Conservation (phyloP, 2,888 invertebrate species). For the Rotaria magnacalcarata region DNA sequence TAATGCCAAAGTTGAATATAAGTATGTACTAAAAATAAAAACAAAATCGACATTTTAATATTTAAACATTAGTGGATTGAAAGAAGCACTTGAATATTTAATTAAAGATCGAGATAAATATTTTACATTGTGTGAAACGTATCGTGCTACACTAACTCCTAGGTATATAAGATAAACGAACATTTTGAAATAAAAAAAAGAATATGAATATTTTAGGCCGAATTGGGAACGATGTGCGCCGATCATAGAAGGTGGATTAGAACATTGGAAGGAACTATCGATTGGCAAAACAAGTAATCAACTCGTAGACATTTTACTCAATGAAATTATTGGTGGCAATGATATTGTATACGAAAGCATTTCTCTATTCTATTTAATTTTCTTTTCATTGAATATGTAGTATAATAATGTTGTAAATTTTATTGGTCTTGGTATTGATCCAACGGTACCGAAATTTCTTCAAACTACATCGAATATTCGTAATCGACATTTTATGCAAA, state of each 20-base stretch:
- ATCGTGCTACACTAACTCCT: conserved; percentile 13
- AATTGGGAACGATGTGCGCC: conserved; percentile 17
- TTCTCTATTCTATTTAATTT: too few relatives aligned
- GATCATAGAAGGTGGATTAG: conserved; percentile 49
- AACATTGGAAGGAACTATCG: conserved; percentile 55
- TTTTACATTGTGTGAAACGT: background rate
- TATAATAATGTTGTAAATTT: conserved; percentile 4
- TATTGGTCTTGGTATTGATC: conserved; percentile 53
- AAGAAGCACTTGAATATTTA: background rate
- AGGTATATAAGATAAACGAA: background rate
- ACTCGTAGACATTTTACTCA: conserved; percentile 54
- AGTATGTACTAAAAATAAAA: background rate
- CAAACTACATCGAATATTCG: conserved; percentile 54
- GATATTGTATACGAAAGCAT: conserved; percentile 3
- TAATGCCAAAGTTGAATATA: conserved; percentile 9
- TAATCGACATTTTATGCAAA: conserved; percentile 55
- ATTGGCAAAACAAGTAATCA: conserved; percentile 55
- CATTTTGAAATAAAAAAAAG: background rate
- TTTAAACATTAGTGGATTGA: background rate
- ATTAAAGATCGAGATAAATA: conserved; percentile 36
- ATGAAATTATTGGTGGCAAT: conserved; percentile 50
- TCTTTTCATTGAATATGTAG: background rate
- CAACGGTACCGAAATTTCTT: conserved; percentile 54
- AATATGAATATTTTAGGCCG: background rate
- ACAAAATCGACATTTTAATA: background rate